Conservation (phyloP, 2,797 vertebrate species). For the Salarias fasciatus region DNA sequence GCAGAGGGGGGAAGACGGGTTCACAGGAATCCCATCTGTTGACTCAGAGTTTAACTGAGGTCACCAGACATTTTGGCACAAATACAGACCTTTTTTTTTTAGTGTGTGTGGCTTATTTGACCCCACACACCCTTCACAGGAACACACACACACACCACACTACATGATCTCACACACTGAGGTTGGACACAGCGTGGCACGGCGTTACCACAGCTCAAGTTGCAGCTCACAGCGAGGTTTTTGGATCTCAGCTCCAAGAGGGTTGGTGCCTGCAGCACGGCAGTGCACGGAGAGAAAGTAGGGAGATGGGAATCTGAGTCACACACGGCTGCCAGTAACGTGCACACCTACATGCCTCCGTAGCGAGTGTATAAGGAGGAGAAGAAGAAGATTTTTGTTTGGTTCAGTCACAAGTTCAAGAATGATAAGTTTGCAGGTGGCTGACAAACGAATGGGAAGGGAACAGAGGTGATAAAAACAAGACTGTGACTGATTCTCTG, state of each 20-base stretch:
- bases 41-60: constrained; percentile 33
- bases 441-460: too few species aligned
- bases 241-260: constrained; percentile 15
- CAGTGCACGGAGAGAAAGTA: constrained; percentile 8
- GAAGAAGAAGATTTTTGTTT: not conserved
- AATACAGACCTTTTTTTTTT: constrained; percentile 18
- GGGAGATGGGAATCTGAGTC: constrained; percentile 39
- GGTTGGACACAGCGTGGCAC: too few species aligned
- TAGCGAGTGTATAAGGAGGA: not conserved
- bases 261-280: constrained; percentile 13
- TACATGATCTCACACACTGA: not conserved
- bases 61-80: constrained; percentile 39
- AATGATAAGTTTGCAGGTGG: not conserved
- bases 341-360: constrained; percentile 19
- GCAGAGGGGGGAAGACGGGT: not conserved
- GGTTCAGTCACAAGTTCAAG: not conserved
- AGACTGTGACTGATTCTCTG: too few species aligned
- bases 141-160: constrained; percentile 2
- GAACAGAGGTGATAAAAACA: too few species aligned
- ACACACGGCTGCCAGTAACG: constrained; percentile 31
- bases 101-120: constrained; percentile 6
- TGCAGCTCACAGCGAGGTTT: constrained; percentile 4
- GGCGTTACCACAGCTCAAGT: constrained; percentile 2
- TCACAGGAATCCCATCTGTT: constrained; percentile 24
- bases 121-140: not conserved